A percentile compares a stretch with the other conserved stretches of the same genome.
Evolutionary conservation across 2,797 vertebrate genomes (phyloP).

Genomic region (Phaenicophaeus curvirostris): DNA sequence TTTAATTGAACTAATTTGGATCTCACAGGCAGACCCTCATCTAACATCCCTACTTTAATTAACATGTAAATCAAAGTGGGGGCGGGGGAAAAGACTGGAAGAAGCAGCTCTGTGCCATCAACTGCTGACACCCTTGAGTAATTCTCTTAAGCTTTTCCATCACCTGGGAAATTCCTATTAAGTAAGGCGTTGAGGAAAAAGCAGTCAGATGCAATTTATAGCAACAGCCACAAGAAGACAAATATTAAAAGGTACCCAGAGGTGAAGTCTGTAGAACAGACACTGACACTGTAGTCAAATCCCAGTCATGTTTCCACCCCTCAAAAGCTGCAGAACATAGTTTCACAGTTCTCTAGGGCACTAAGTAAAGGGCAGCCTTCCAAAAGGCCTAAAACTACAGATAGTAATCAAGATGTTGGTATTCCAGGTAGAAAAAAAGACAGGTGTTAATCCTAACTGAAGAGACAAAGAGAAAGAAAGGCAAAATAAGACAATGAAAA

Average conservation of each 20-base stretch:
- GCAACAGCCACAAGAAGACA: background rate
- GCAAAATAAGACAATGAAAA: background rate
- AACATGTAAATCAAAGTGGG: background rate
- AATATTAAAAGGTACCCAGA: background rate
- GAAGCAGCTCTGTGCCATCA: background rate
- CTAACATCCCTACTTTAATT: background rate
- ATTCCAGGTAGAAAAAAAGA: background rate
- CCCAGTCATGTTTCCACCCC: rapidly evolving
- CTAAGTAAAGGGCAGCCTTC: background rate
- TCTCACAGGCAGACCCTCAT: background rate
- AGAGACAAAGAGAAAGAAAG: background rate
- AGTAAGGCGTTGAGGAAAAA: background rate
- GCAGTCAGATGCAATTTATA: background rate
- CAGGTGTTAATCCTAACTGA: background rate
- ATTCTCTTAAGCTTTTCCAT: background rate
- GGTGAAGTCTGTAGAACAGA: background rate
- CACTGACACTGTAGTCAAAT: background rate
- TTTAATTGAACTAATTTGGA: background rate
- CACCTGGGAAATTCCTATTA: background rate
- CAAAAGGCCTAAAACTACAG: background rate
- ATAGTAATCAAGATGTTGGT: background rate
- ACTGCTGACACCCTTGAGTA: background rate
- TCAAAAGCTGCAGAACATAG: background rate
- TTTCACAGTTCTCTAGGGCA: background rate
- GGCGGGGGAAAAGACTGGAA: background rate